Base-by-base conservation (phyloP, 2,888 invertebrate species). In the Oxytorus armatus region DNA sequence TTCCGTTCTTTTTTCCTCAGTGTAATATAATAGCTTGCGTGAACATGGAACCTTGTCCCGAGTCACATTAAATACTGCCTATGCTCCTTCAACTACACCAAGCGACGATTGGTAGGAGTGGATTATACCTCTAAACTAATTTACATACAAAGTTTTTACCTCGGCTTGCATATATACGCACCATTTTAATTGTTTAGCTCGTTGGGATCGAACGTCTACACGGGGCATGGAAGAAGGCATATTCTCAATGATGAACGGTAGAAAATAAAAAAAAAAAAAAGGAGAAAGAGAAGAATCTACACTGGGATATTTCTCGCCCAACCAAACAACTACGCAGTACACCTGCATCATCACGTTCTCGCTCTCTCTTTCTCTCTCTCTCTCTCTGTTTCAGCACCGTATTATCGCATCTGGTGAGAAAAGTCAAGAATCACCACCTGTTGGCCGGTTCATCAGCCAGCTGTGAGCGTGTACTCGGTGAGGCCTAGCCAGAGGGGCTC, bases 341-440 rank as follows among this genome's bases (percentile, higher is more conserved):
- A 69, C 68, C 68, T 68, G 76, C 51, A 61, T 55, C 74, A 14
- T 33, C 53, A 29, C 3, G 18, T 8, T 11, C 69, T 18, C 18
- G 14, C 36, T 51, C 21, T 51, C 51, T 66, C 51, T 36, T 23
- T 21, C 44, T 29, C 61, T 61, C 25, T 65, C 33, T 25, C 14
- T 18, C 10, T n/a, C 61, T 65, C 33, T 39, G 57, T 36, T 25
- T 33, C 33, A 36, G 69, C 69, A 69, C 74, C 79, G 74, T 77
- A 81, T 82, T 80, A 82, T 73, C 82, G 82, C 84, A 84, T 85
- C 85, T 85, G 85, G 85, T 79, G 84, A 85, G 84, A 85, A 84
- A 82, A 85, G 83, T 72, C 82, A 83, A 85, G 84, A 85, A 84
- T 81, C 72, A 72, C 83, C 85, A 86, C 85, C 85, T 85, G 85